Base-by-base conservation (phyloP, 2,113 vertebrate genomes). In the Vidua macroura region DNA sequence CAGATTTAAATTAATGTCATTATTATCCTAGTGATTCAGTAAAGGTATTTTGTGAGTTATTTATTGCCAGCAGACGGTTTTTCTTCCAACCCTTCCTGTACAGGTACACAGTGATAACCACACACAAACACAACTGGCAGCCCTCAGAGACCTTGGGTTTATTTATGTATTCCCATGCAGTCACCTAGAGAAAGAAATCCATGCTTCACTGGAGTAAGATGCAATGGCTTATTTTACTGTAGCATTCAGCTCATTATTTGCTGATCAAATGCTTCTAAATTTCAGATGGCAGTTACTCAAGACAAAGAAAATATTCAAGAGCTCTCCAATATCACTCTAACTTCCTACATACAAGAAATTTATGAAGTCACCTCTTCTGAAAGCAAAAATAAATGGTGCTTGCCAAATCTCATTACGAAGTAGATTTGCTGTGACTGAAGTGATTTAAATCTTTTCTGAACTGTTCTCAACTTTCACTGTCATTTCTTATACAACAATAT, bases 321-420 rank as follows among this genome's bases (percentile, higher is more conserved):
- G 72, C 68, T 93, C 37, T 80, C 70, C n/a, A 58, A 39, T 63
- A 88, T 60, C 70, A 53, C 31, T 84, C 30, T 53, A 86, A 76
- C 83, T 92, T 93, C 62, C 86, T 49, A 66, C n/a, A 69, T 8
- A 72, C 11, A 85, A 6, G 12, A 51, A 92, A 86, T 73, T 94
- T 76, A 90, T 62, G 37, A 89, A 94, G 82, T 67, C 41, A 83
- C 51, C 60, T 69, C 59, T 85, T 88, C 41, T 63, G 63, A 93
- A 91, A 80, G 75, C 44, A 92, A 93, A 94, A 96, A 80, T 70
- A 93, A 95, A 94, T 55, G 79, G 24, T 78, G 53, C 85, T 93
- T 96, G 88, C 76, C 64, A 83, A 92, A 92, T 83, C 79, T 86
- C 64, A 75, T 88, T 86, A 55, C 4, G 5, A 92, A 88, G 43